Base-by-base conservation (phyloP, 2,888 invertebrate species). In the Drosophila lutescens region DNA sequence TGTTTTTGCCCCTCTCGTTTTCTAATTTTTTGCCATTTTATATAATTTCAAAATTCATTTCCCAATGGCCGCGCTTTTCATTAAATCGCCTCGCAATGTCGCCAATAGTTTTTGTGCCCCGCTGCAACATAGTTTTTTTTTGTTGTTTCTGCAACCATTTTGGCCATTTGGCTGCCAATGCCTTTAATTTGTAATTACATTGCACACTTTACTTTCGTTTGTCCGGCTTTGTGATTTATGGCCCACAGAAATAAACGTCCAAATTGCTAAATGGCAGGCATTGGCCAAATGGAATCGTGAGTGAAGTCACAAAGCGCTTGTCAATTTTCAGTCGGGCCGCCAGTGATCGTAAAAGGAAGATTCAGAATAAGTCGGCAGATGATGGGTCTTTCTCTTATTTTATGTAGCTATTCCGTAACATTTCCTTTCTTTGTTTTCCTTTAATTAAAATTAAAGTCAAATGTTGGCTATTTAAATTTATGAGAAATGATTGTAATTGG, bases 101-200 rank as follows among this genome's bases (percentile, higher is more conserved):
- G 85, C 84, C 82, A 80, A 79, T 73, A 47, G 34, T 51, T 59
- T 47, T 34, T 49, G 49, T 17, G 15, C 12, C 32, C 12, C 32
- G 47, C 47, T 32, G 47, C 47, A 34, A 49, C 38, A 49, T 36
- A 46, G 38, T 49, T 55, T 73, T 62, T 36, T 43, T 26, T 23
- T 26, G 26, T 20, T 20, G 36, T 58, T 30, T 30, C 26, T 49
- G 32, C 53, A 43, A 53, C 57, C 10, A 23, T 12, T 43, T 43
- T 43, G 13, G 30, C 51, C 49, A 54, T 61, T 46, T 49, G 56
- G 60, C 60, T 53, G 47, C 57, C 68, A 59, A 36, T 76, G 71
- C 62, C 76, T 82, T 82, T 86, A 86, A 80, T 85, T 85, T 85
- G 83, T 85, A 87, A 82, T 82, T 85, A 82, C 72, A 67, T 78